phyloP scores from a whole-genome alignment of 2,888 invertebrate species.

The Coelogynopora nodosa region DNA sequence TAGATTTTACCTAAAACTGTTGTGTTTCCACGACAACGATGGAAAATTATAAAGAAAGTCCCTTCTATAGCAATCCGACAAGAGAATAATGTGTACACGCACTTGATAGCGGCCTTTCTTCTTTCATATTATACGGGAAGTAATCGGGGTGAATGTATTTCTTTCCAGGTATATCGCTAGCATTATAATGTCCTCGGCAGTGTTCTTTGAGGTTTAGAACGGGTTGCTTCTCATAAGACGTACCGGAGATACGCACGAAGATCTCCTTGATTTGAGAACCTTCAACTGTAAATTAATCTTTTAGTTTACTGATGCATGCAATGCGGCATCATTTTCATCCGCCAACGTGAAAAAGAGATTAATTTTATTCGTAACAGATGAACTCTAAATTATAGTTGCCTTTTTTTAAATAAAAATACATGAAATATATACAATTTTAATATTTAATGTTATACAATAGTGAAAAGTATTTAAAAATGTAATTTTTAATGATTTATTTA shows the following conservation, averaged over 20 bases:
- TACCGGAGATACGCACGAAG: slow-evolving; percentile 29
- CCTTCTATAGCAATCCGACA: neutral
- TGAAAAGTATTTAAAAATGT: too few relatives aligned
- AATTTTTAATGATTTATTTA: too few relatives aligned
- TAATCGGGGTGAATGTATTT: neutral
- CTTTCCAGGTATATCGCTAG: neutral
- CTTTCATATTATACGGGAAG: neutral
- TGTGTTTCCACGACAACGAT: neutral
- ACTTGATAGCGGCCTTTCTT: neutral
- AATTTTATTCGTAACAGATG: neutral
- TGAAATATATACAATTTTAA: neutral
- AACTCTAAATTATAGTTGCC: neutral
- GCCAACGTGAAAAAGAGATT: neutral
- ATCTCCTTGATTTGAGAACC: neutral
- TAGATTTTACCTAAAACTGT: neutral
- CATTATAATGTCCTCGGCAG: neutral
- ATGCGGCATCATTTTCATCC: neutral
- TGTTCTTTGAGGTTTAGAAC: neutral
- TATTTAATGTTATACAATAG: too few relatives aligned
- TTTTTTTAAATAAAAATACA: neutral
- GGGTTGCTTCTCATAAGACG: neutral
- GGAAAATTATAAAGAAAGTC: too few relatives aligned
- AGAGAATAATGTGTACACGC: neutral
- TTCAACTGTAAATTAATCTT: neutral
- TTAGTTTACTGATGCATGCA: neutral